These are phyloP conservation scores for Galeopterus variegatus DNA, from an alignment of 2,113 vertebrate genomes.

Conservation along the genomic window DNA sequence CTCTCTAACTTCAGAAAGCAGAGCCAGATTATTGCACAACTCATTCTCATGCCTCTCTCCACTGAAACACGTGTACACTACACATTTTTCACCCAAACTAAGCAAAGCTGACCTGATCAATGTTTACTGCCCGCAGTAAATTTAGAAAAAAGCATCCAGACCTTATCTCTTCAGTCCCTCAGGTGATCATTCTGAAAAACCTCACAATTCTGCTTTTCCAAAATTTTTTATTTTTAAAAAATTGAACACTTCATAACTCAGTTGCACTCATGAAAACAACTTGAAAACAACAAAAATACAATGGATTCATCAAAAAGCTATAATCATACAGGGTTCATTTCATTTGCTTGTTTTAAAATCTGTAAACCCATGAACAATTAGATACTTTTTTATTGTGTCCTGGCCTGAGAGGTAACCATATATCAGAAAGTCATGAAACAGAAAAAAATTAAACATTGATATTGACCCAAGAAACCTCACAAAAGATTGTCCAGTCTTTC, in stretches of 20 bases:
- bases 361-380: not conserved
- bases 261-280: not conserved
- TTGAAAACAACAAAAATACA: constrained; percentile 14
- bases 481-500: not conserved
- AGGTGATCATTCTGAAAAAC: not conserved
- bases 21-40: not conserved
- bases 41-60: not conserved
- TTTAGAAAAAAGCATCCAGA: not conserved
- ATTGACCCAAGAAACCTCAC: not conserved
- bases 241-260: not conserved
- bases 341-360: constrained; percentile 19
- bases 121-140: not conserved
- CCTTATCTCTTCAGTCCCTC: not conserved
- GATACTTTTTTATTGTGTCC: not conserved
- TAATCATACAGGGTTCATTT: not conserved
- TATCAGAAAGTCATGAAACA: not conserved
- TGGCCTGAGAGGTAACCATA: not conserved
- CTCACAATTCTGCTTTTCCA: not conserved
- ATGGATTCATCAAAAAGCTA: not conserved
- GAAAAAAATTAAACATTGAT: not conserved
- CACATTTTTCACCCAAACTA: not conserved
- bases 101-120: not conserved
- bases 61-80: not conserved
- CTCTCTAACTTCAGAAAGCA: not conserved
- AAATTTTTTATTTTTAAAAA: constrained; percentile 1